A percentile compares a stretch with the other conserved stretches of the same genome.
Conservation (phyloP, 2,888 invertebrate species). For the Caenorhabditis sp. region DNA sequence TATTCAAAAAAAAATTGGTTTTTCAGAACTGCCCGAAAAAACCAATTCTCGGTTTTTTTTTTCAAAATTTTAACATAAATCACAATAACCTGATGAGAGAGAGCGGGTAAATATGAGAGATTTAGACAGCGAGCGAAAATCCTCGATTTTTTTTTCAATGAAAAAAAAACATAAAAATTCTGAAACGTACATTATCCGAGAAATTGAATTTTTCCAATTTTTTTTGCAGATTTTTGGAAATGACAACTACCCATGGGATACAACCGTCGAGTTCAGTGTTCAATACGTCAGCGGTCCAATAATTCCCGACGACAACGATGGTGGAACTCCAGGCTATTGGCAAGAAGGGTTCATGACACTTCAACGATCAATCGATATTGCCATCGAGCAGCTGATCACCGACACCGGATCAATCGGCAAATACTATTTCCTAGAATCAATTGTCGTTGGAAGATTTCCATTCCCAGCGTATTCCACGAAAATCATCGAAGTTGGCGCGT, state of each 20-base stretch:
- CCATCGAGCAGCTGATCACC: slow-evolving; percentile 65
- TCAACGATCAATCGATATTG: slow-evolving; percentile 76
- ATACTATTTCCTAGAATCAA: not conserved
- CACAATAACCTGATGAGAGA: too few relatives aligned
- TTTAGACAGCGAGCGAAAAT: too few relatives aligned
- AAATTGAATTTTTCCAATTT: too few relatives aligned
- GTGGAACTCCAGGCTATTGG: slow-evolving; percentile 75
- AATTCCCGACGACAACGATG: slow-evolving; percentile 49
- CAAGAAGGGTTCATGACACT: slow-evolving; percentile 79
- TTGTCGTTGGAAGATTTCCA: slow-evolving; percentile 39
- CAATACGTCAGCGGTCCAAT: slow-evolving; percentile 60
- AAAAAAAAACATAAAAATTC: too few relatives aligned
- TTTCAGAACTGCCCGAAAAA: too few relatives aligned
- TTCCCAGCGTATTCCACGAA: slow-evolving; percentile 60
- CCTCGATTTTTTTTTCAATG: too few relatives aligned
- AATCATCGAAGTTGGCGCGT: slow-evolving; percentile 61
- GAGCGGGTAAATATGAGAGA: too few relatives aligned
- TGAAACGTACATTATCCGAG: too few relatives aligned
- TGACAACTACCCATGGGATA: slow-evolving; percentile 57
- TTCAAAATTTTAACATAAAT: too few relatives aligned
- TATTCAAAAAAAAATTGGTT: too few relatives aligned
- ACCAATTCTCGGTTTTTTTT: too few relatives aligned
- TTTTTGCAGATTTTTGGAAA: slow-evolving; percentile 12
- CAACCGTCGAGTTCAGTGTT: slow-evolving; percentile 47
- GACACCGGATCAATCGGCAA: not conserved